Evolutionary conservation across 2,797 vertebrate genomes (phyloP), one percentile per base, ranked within the genome.

Genomic region (Fratercula arctica): DNA sequence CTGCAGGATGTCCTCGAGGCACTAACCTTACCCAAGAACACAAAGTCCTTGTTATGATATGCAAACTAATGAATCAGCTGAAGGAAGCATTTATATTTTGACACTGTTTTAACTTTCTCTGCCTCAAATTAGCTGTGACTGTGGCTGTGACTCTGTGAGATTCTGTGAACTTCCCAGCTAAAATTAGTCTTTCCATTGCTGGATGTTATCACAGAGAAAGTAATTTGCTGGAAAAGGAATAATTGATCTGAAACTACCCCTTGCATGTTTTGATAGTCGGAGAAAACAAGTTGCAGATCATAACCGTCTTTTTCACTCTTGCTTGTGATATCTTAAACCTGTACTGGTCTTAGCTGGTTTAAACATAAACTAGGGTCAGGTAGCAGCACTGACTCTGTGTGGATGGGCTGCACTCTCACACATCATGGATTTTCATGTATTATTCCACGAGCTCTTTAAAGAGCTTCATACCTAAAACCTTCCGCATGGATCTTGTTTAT

Each of bases 21-120:
- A 77, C 72, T 76, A 85, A 84, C 85, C 78, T 94, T 87, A 80
- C 89, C 79, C 96, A 91, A 78, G 76, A 85, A 94, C 70, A 84
- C 69, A 54, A 79, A 81, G 74, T 95, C 96, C 89, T 84, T 76
- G 72, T 92, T 72, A 67, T 89, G 85, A 64, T 64, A 72, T 79
- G 87, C 91, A 94, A 82, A 93, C 50, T 43, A 83, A 84, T 75
- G 84, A 95, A 90, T 64, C 78, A 59, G 61, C 82, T 67, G 23
- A 86, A 93, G 95, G 87, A 95, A 94, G 84, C 85, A 87, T 93
- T 96, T 96, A 74, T 94, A 90, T 90, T 93, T 96, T 82, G 87
- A 88, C 69, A 59, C 78, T 77, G 43, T 90, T 76, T 90, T 95
- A 95, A 89, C 83, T 96, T 88, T 89, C 82, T 87, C 35, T 85